phyloP scores from a whole-genome alignment of 1,140 invertebrate species.

The Heterodera carotae region DNA sequence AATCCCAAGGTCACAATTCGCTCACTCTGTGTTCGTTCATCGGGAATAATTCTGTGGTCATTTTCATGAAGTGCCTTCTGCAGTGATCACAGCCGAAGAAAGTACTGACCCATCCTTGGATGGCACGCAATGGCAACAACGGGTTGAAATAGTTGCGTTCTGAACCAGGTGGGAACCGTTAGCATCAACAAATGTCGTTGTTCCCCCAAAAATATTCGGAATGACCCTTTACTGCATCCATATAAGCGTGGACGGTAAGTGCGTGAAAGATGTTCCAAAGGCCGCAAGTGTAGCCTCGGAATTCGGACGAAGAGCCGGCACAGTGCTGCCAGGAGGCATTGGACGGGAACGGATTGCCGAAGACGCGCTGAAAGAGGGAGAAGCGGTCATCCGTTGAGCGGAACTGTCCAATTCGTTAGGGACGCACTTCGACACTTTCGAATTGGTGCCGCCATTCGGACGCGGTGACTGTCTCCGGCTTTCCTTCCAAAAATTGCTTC shows the following conservation, averaged over 20 bases:
- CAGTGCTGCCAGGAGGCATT: conserved; percentile 79
- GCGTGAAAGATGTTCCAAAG: conserved; percentile 94
- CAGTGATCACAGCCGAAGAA: conserved; percentile 65
- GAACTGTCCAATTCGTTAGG: too few species aligned
- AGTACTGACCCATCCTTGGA: conserved; percentile 63
- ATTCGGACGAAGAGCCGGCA: conserved; percentile 74
- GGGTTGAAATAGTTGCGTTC: conserved; percentile 39
- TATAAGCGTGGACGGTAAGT: conserved; percentile 78
- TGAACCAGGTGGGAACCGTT: not conserved
- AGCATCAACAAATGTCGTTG: not conserved
- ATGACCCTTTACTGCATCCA: conserved; percentile 66
- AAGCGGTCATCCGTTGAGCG: too few species aligned
- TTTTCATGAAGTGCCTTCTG: conserved; percentile 62
- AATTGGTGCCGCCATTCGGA: conserved; percentile 58
- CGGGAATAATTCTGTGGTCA: conserved; percentile 64
- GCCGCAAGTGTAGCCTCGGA: conserved; percentile 88
- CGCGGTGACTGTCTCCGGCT: conserved; percentile 36
- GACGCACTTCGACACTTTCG: conserved; percentile 55
- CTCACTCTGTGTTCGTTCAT: conserved; percentile 63
- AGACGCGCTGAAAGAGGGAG: conserved; percentile 35
- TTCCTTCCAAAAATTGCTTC: conserved; percentile 49
- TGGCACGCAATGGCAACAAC: conserved; percentile 57
- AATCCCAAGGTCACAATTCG: too few species aligned
- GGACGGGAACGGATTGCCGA: conserved; percentile 65
- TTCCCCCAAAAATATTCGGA: not conserved